Evolutionary conservation across 1,140 invertebrate genomes (phyloP).

Genomic region (Aphis gossypii): DNA sequence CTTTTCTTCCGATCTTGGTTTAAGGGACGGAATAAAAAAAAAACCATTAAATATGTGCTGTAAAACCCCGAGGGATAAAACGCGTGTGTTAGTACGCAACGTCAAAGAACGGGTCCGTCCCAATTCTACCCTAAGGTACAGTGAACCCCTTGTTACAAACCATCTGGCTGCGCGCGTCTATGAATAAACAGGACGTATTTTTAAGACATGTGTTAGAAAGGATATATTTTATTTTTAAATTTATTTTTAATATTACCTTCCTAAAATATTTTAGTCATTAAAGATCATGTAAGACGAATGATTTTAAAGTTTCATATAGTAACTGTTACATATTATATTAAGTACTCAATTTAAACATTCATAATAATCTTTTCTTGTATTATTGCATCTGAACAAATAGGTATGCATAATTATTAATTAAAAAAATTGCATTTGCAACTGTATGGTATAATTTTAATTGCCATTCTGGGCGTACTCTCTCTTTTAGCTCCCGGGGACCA

Average conservation of each 20-base stretch:
- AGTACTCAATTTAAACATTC: not conserved
- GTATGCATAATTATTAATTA: not conserved
- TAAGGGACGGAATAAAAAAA: not conserved
- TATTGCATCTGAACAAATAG: not conserved
- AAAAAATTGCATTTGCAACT: not conserved
- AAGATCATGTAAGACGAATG: not conserved
- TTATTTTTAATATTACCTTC: not conserved
- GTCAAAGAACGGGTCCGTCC: not conserved
- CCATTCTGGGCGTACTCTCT: conserved; percentile 39
- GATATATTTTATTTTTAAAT: conserved; percentile 29
- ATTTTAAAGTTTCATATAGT: not conserved
- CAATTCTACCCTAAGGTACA: conserved; percentile 35
- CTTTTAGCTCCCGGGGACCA: conserved; percentile 39
- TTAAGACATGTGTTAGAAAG: conserved; percentile 17
- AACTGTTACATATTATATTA: not conserved
- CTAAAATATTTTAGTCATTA: not conserved
- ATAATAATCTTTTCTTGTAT: not conserved
- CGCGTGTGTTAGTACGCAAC: not conserved
- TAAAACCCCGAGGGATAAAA: not conserved
- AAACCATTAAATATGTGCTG: not conserved
- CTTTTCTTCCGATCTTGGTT: not conserved
- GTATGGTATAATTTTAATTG: conserved; percentile 28
- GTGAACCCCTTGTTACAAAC: conserved; percentile 36
- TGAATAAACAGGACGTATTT: conserved; percentile 53
- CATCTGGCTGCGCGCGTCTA: conserved; percentile 41